Evolutionary conservation across 2,113 vertebrate species (phyloP).

Genomic region (Apaloderma vittatum): DNA sequence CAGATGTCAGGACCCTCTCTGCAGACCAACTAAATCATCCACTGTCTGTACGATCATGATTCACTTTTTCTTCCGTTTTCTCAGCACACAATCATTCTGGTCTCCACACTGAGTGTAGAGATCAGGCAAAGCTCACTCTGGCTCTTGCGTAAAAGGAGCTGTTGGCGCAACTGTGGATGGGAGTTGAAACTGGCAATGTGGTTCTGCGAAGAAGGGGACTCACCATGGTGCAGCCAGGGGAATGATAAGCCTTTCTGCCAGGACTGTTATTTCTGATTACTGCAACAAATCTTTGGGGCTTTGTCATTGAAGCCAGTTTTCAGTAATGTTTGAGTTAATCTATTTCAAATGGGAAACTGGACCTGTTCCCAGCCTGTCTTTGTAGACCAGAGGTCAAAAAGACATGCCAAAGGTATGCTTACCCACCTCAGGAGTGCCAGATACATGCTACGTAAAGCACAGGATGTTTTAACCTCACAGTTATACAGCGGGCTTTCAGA

Average conservation of each 20-base stretch:
- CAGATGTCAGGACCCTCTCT: neutral
- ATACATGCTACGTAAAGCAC: neutral
- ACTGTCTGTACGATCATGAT: neutral
- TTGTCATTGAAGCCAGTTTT: neutral
- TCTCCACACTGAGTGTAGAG: neutral
- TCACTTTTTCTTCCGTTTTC: neutral
- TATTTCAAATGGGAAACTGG: neutral
- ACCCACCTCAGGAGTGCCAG: neutral
- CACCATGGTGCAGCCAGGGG: accelerated
- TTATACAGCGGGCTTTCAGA: neutral
- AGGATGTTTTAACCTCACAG: neutral
- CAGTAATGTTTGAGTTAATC: accelerated
- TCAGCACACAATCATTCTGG: neutral
- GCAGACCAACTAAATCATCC: neutral
- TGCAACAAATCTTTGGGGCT: neutral
- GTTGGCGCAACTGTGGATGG: neutral
- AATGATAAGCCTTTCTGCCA: neutral
- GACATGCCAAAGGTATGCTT: neutral
- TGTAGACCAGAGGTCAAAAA: neutral
- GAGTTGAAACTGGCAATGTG: accelerated
- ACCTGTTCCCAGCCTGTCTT: neutral
- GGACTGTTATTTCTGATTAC: neutral
- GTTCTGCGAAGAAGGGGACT: neutral
- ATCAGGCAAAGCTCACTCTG: neutral
- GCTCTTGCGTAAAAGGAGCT: neutral